Evolutionary conservation across 1,140 invertebrate genomes (phyloP).

Genomic region (Euura lappo): DNA sequence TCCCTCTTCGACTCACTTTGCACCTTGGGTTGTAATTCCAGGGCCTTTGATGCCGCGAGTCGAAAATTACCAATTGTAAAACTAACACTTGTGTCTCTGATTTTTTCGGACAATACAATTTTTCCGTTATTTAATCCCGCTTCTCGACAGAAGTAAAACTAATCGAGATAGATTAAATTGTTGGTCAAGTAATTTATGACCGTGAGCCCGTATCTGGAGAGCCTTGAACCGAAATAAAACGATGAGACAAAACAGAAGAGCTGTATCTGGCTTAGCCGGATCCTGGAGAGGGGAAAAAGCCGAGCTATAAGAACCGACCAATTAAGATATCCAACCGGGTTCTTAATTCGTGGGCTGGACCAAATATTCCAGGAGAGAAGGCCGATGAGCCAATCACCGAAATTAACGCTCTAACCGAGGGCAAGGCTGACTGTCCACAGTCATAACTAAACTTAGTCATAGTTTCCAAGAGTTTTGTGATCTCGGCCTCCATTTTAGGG

Average conservation of each 20-base stretch:
- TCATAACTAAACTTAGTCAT: no score
- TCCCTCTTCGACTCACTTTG: background rate
- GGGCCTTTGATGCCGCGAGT: background rate
- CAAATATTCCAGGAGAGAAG: constrained; percentile 32
- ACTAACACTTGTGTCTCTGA: background rate
- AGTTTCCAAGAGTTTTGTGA: no score
- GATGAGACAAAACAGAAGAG: background rate
- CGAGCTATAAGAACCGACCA: constrained; percentile 32
- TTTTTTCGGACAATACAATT: no score
- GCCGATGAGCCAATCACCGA: constrained; percentile 42
- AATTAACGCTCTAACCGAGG: constrained; percentile 35
- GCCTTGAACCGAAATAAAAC: background rate
- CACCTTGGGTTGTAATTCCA: background rate
- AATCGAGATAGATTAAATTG: no score
- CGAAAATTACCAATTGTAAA: background rate
- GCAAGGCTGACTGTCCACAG: no score
- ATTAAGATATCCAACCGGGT: constrained; percentile 53
- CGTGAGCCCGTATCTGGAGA: background rate
- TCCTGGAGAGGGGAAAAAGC: background rate
- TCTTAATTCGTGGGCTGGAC: constrained; percentile 39
- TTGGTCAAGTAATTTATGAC: no score
- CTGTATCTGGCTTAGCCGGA: background rate
- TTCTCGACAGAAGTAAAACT: no score
- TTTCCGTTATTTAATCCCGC: no score
- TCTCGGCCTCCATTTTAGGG: no score